Evolutionary conservation across 2,888 invertebrate genomes (phyloP), one percentile per base, ranked within the genome.

Genomic region (Dicyrtoma fusca): DNA sequence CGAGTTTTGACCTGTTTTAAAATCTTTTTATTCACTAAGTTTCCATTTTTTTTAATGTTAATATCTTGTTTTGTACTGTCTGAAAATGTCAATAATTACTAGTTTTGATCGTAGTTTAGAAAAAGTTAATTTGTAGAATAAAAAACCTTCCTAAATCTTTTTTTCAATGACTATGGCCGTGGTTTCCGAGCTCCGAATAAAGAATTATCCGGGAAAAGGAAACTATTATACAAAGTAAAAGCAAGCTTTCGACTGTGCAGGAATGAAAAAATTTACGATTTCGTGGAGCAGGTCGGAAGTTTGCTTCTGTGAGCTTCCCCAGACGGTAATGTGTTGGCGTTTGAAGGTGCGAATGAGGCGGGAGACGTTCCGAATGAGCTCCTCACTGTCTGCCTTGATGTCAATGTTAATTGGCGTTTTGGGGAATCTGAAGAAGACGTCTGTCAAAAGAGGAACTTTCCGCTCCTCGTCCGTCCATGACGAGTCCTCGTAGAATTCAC

Each of bases 381-480:
- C 26, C 79, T 87, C 86, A 81, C 87, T 84, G 77, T 88, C 85
- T 25, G 77, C 77, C 53, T 81, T 81, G 51, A 87, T 83, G 78
- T 87, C 87, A 72, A 87, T 84, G 75, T 87, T 87, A 65, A 87
- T 84, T 1, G 86, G 84, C 19, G 86, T 82, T 62, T 83, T 81
- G 0, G 88, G 89, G 44, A 89, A 89, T 44, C 83, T 82, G 75
- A 86, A 83, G 80, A 89, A 89, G 8, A 90, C 87, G 71, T 89
- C 88, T 77, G 84, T 82, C 44, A 90, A 82, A 23, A 88, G 82
- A 14, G 89, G 87, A 78, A 89, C 87, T 76, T 77, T 82, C 73
- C 86, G 82, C 23, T 83, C 83, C 1, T 81, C 82, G 23, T 82
- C 83, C 14, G 84, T 82, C 57, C 86, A 77, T 14, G 66, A 44